Conservation (phyloP, 2,113 vertebrate genomes). For the Xiphophorus couchianus region DNA sequence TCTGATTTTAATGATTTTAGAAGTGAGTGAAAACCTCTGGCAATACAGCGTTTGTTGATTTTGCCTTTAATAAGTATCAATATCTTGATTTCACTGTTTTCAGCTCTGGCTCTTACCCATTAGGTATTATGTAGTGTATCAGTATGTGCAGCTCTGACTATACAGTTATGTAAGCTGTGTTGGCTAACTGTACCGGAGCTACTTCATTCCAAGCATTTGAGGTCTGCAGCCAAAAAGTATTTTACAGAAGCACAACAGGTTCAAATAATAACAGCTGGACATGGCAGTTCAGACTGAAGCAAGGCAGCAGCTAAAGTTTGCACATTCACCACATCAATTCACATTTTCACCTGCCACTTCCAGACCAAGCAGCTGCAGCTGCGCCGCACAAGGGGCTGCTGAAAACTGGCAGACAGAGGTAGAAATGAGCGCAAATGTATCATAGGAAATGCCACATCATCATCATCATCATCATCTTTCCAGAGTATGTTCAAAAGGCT, state of each 20-base stretch:
- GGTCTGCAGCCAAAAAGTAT: not conserved
- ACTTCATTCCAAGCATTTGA: not conserved
- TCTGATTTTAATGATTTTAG: not conserved
- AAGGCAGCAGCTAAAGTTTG: not conserved
- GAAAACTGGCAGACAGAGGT: not conserved
- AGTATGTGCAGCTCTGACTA: not conserved
- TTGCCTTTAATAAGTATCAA: not conserved
- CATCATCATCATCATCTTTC: constrained; percentile 4
- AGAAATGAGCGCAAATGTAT: not conserved
- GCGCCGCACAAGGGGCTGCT: not conserved
- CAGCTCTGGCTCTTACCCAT: not conserved
- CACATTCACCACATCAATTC: not conserved
- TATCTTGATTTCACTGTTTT: not conserved
- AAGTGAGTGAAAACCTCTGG: not conserved
- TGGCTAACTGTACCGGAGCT: not conserved
- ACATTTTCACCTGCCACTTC: not conserved
- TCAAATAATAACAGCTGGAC: constrained; percentile 1
- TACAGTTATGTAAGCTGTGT: not conserved
- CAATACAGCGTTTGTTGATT: not conserved
- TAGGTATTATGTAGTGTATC: not conserved
- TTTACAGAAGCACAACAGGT: not conserved
- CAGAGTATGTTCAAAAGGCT: not conserved
- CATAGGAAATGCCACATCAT: not conserved
- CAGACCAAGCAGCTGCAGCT: not conserved
- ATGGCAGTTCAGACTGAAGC: not conserved